These are phyloP conservation scores for Esperia sulphurella DNA, from an alignment of 2,888 invertebrate species.

Conservation along the genomic window DNA sequence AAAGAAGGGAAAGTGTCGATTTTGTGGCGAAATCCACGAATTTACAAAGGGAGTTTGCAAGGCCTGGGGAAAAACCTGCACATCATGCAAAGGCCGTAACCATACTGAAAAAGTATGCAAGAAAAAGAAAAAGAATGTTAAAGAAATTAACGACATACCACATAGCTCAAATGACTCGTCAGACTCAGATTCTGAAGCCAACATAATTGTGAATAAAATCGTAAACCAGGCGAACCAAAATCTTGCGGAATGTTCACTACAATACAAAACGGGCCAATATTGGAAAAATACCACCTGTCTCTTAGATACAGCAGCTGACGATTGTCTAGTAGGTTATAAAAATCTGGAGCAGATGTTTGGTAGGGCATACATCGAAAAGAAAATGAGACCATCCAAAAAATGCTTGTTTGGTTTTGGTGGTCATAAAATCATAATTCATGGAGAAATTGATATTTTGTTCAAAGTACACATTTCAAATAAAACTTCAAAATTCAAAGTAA, in stretches of 20 bases:
- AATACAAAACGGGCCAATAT: neutral
- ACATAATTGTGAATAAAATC: neutral
- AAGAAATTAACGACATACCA: neutral
- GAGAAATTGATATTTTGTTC: conserved; percentile 2
- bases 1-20: neutral
- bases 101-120: conserved; percentile 7
- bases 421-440: conserved; percentile 1
- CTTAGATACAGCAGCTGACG: conserved; percentile 7
- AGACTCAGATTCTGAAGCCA: neutral
- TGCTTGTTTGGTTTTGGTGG: conserved; percentile 6
- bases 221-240: neutral
- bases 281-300: conserved; percentile 1
- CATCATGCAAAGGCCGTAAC: conserved; percentile 5
- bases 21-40: conserved; percentile 1
- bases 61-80: conserved; percentile 7
- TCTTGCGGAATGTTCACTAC: neutral
- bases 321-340: conserved; percentile 1
- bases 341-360: conserved; percentile 4
- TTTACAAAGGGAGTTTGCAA: conserved; percentile 6
- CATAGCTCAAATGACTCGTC: neutral
- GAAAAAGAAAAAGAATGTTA: conserved; percentile 3
- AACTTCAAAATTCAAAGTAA: neutral
- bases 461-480: neutral
- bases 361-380: neutral
- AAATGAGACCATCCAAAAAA: conserved; percentile 5